Percentiles rank a stretch among this genome's conserved stretches.
These are phyloP conservation scores for Cygnus atratus DNA, from an alignment of 2,113 vertebrate species.

Conservation along the genomic window DNA sequence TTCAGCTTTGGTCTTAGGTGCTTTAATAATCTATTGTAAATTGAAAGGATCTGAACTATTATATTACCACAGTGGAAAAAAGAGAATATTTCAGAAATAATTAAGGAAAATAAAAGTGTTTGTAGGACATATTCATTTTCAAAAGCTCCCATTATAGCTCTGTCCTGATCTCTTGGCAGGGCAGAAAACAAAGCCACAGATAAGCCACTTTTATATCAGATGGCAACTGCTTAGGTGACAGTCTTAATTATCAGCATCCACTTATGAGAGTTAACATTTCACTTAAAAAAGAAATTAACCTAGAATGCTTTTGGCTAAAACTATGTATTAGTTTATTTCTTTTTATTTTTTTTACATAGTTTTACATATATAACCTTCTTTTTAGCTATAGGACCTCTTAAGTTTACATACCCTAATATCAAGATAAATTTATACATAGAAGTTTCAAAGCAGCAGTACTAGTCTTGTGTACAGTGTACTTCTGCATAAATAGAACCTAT, in stretches of 20 bases:
- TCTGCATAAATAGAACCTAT: neutral
- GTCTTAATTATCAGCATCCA: neutral
- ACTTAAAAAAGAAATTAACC: neutral
- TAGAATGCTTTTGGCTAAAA: neutral
- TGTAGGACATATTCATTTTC: neutral
- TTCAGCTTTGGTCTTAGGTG: neutral
- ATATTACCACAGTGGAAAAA: neutral
- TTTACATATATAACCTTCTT: neutral
- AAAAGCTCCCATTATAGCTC: neutral
- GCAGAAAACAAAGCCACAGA: neutral
- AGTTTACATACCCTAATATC: neutral
- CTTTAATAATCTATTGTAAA: neutral
- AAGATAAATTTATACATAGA: neutral
- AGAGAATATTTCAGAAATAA: neutral
- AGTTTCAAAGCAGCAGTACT: neutral
- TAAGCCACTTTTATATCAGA: fast-evolving
- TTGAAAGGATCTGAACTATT: neutral
- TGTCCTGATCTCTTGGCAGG: neutral
- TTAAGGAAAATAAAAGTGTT: neutral
- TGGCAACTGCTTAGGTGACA: neutral
- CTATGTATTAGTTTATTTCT: neutral
- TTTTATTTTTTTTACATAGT: neutral
- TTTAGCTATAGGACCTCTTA: neutral
- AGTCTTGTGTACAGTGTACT: neutral
- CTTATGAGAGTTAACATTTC: fast-evolving